These are phyloP conservation scores for Choristoneura rosaceana DNA, from an alignment of 2,888 invertebrate genomes.

Conservation along the genomic window DNA sequence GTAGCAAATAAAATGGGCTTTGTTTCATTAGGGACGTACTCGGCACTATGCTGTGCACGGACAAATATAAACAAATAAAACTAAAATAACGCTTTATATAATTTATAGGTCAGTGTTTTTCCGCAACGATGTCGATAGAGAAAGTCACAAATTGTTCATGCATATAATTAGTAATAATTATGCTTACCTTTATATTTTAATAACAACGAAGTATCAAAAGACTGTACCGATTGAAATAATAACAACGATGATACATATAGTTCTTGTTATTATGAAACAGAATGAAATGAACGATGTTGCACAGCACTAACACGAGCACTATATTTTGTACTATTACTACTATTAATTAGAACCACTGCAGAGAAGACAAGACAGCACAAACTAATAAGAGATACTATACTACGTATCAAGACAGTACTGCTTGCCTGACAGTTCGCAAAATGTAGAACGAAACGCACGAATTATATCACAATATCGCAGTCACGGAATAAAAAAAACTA, in stretches of 20 bases:
- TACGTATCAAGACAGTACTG: background rate
- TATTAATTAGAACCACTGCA: background rate
- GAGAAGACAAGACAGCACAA: background rate
- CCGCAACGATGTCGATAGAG: background rate
- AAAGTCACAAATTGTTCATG: background rate
- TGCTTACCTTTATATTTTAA: conserved; percentile 6
- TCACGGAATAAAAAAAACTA: no score
- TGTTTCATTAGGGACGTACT: no score
- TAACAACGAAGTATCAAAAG: background rate
- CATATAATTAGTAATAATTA: background rate
- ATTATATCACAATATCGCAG: background rate
- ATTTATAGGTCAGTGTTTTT: conserved; percentile 8
- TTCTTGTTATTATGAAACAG: conserved; percentile 1
- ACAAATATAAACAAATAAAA: background rate
- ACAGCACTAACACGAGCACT: background rate
- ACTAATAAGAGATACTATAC: no score
- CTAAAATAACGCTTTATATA: background rate
- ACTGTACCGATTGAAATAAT: background rate
- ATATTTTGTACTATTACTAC: background rate
- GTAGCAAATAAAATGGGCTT: no score
- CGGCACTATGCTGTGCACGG: background rate
- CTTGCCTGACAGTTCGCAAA: background rate
- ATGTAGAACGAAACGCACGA: background rate
- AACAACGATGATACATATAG: background rate
- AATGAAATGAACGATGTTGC: background rate